These are phyloP conservation scores for Hypolimnas misippus DNA, from an alignment of 2,888 invertebrate genomes.

Conservation along the genomic window DNA sequence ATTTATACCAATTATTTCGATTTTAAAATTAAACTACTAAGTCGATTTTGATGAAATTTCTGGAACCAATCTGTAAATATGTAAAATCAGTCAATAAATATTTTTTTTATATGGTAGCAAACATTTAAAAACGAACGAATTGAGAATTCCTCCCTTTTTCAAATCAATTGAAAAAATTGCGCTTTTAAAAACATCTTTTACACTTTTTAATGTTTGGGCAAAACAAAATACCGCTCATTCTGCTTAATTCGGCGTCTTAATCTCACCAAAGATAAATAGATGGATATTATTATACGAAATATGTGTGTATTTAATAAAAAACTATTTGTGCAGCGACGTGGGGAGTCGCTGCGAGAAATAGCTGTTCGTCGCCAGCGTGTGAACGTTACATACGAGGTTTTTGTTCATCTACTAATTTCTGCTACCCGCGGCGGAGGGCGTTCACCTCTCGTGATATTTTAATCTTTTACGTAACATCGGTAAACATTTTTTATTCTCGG, in stretches of 20 bases:
- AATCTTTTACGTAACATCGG: slow-evolving; percentile 54
- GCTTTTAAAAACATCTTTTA: too few species aligned
- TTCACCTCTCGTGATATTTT: slow-evolving; percentile 57
- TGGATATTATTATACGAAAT: neutral
- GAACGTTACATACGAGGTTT: slow-evolving; percentile 31
- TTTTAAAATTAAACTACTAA: too few species aligned
- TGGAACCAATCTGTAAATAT: too few species aligned
- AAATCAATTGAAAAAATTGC: too few species aligned
- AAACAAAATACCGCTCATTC: too few species aligned
- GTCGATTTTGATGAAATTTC: too few species aligned
- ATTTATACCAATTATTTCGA: too few species aligned
- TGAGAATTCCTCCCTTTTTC: too few species aligned
- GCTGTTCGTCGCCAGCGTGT: slow-evolving; percentile 38
- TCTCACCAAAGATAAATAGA: neutral
- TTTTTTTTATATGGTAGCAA: too few species aligned
- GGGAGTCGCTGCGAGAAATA: slow-evolving; percentile 41
- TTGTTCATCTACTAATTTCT: slow-evolving; percentile 53
- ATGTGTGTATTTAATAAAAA: neutral
- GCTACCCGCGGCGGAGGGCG: slow-evolving; percentile 51
- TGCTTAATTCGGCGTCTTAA: neutral
- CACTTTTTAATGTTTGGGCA: too few species aligned
- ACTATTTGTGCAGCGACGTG: slow-evolving; percentile 30
- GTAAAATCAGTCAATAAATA: too few species aligned
- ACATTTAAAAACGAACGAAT: too few species aligned
- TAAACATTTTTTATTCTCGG: slow-evolving; percentile 18